Evolutionary conservation across 2,113 vertebrate genomes (phyloP).

Genomic region (Vidua macroura): DNA sequence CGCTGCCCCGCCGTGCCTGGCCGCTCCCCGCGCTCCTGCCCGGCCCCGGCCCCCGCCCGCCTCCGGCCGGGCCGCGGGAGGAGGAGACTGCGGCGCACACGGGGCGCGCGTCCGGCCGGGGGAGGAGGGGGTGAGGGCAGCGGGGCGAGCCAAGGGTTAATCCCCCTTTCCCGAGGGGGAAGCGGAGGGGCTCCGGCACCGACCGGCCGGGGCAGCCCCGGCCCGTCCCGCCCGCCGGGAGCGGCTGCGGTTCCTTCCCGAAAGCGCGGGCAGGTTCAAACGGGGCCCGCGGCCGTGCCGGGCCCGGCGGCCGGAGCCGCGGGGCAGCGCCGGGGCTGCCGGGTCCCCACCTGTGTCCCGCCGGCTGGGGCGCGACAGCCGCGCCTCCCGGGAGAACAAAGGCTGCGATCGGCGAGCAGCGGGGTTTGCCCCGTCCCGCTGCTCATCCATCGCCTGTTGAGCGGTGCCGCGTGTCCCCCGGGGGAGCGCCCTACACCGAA

Average conservation of each 20-base stretch:
- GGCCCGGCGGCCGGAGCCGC: not conserved
- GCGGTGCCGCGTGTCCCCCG: not conserved
- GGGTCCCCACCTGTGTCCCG: not conserved
- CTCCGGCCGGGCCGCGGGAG: constrained; percentile 2
- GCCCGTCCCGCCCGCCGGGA: not conserved
- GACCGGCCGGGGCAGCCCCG: not conserved
- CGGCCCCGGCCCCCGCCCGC: constrained; percentile 12
- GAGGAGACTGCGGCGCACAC: not conserved
- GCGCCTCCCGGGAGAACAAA: not conserved
- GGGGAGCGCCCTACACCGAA: not conserved
- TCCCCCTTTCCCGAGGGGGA: not conserved
- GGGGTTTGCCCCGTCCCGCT: not conserved
- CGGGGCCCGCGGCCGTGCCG: not conserved
- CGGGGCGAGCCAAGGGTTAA: not conserved
- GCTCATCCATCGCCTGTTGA: accelerated
- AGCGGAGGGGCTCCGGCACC: not conserved
- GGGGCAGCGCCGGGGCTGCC: not conserved
- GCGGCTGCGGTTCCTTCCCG: no score
- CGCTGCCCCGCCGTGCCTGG: constrained; percentile 22
- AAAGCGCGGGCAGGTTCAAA: not conserved
- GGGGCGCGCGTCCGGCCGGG: not conserved
- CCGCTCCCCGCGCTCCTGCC: constrained; percentile 3
- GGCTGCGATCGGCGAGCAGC: not conserved
- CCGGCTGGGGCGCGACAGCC: not conserved
- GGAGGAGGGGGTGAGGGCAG: not conserved